Evolutionary conservation across 2,888 invertebrate genomes (phyloP).

Genomic region (Trissoscelio sp.): DNA sequence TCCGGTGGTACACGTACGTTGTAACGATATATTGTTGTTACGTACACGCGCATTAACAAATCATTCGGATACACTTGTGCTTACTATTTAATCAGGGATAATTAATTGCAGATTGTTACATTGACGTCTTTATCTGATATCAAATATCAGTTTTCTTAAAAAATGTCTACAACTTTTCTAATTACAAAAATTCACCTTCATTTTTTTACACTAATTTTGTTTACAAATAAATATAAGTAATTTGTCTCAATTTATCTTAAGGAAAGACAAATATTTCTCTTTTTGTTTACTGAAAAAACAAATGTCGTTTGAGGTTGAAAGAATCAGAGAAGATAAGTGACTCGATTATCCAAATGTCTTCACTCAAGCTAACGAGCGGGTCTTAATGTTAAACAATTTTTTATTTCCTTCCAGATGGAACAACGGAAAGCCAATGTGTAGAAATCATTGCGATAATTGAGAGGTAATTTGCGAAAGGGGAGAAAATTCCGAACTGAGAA

Average conservation of each 20-base stretch:
- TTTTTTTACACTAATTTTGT: no score
- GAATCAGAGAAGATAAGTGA: constrained; percentile 35
- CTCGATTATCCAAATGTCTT: constrained; percentile 43
- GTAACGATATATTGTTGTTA: constrained; percentile 4
- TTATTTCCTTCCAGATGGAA: constrained; percentile 7
- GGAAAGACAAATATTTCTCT: no score
- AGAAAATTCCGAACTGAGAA: not conserved
- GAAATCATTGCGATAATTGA: constrained; percentile 30
- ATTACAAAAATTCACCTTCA: no score
- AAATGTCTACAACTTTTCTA: no score
- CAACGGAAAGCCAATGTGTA: not conserved
- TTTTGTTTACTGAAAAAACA: no score
- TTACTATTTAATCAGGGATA: no score
- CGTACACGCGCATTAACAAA: constrained; percentile 9
- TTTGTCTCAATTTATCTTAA: no score
- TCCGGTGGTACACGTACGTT: constrained; percentile 31
- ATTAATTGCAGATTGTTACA: no score
- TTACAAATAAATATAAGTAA: no score
- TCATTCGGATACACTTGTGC: constrained; percentile 17
- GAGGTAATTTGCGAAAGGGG: constrained; percentile 13
- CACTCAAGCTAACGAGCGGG: constrained; percentile 20
- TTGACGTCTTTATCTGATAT: no score
- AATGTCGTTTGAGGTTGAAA: constrained; percentile 22
- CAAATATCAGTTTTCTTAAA: no score
- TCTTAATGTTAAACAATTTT: constrained; percentile 22